Evolutionary conservation across 2,888 invertebrate genomes (phyloP).

Genomic region (Tetranychus truncatus): DNA sequence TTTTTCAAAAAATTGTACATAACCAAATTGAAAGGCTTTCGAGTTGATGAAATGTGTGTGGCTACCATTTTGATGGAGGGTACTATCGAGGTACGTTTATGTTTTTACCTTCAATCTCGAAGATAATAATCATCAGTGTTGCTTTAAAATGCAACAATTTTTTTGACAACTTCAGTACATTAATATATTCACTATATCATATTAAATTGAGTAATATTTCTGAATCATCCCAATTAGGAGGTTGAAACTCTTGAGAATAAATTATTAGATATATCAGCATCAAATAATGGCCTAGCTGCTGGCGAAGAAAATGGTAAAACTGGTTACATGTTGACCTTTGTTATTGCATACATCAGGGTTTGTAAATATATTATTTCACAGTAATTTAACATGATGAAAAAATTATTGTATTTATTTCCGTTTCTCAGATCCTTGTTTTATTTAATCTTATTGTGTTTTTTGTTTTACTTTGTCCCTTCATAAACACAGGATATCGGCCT

Average conservation of each 20-base stretch:
- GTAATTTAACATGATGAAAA: background rate
- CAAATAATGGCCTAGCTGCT: slow-evolving; percentile 61
- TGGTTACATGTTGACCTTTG: slow-evolving; percentile 89
- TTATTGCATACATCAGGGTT: slow-evolving; percentile 90
- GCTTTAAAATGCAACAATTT: background rate
- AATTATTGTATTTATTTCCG: background rate
- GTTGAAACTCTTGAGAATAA: slow-evolving; percentile 55
- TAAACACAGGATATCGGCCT: slow-evolving; percentile 63
- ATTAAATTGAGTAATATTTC: background rate
- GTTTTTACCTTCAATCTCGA: too few relatives aligned
- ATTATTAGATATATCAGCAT: slow-evolving; percentile 57
- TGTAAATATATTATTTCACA: slow-evolving; percentile 31
- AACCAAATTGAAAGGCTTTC: slow-evolving; percentile 67
- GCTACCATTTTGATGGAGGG: slow-evolving; percentile 86
- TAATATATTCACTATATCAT: background rate
- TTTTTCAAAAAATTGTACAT: slow-evolving; percentile 67
- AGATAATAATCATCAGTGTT: background rate
- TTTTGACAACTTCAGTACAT: too few relatives aligned
- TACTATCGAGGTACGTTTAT: slow-evolving; percentile 31
- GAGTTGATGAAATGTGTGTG: slow-evolving; percentile 59
- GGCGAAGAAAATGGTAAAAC: slow-evolving; percentile 84
- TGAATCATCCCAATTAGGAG: slow-evolving; percentile 35
- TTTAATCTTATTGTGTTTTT: background rate
- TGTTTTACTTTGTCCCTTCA: slow-evolving; percentile 24
- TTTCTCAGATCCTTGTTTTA: background rate